Conservation (phyloP, 2,888 invertebrate genomes). For the Schizotus pectinicornis region DNA sequence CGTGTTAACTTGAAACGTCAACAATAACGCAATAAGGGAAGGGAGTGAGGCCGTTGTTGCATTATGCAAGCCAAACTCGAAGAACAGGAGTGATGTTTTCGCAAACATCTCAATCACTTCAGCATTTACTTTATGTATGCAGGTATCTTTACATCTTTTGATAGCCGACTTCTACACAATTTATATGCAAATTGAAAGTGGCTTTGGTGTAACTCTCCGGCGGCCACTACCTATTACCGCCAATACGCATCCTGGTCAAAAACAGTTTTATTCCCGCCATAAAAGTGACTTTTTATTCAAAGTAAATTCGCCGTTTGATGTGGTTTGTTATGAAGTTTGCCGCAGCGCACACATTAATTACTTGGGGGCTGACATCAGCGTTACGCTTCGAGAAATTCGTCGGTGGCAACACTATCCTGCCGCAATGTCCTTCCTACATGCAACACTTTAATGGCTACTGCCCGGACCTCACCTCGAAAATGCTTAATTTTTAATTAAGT, state of each 20-base stretch:
- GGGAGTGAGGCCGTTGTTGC: constrained; percentile 1
- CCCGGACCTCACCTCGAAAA: not conserved
- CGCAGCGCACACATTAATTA: constrained; percentile 42
- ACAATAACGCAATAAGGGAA: not conserved
- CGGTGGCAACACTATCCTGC: constrained; percentile 14
- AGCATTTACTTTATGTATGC: constrained; percentile 10
- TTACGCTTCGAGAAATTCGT: constrained; percentile 31
- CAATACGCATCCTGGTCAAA: constrained; percentile 25
- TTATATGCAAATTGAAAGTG: constrained; percentile 47
- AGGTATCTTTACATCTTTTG: constrained; percentile 44
- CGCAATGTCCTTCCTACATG: constrained; percentile 1
- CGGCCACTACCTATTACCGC: constrained; percentile 30
- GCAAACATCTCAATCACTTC: constrained; percentile 38
- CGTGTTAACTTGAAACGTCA: not conserved
- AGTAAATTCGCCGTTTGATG: constrained; percentile 44
- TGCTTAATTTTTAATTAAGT: not conserved
- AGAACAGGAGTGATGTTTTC: constrained; percentile 13
- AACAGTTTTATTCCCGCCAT: constrained; percentile 31
- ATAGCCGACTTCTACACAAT: constrained; percentile 47
- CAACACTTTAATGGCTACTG: too few species aligned
- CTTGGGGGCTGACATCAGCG: constrained; percentile 35
- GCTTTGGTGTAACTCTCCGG: constrained; percentile 29
- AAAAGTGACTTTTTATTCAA: constrained; percentile 43
- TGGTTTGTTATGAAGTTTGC: constrained; percentile 44
- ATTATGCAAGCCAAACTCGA: constrained; percentile 22